Base-by-base conservation (phyloP, 2,888 invertebrate species). In the Acrobeloides nanus region DNA sequence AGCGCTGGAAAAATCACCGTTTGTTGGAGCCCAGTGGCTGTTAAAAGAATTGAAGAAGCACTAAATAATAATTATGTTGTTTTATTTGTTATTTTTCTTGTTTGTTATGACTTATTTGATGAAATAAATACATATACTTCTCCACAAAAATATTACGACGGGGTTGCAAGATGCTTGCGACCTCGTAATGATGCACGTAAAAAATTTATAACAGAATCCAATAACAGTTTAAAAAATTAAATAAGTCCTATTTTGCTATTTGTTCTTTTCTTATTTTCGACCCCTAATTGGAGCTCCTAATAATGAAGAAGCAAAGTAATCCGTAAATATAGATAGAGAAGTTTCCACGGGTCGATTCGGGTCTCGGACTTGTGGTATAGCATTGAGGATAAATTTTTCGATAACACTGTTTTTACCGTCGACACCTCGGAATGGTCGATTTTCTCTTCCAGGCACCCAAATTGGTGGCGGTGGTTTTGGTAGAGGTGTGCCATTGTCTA, bases 331-430 rank as follows among this genome's bases (percentile, higher is more conserved):
- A 27, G 63, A 64, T 17, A 61, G 29, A 27, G 61, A 51, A 25
- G 54, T 48, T 34, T 59, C 60, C 21, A 52, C 58, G 23, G 60
- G 60, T 26, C 37, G 41, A 27, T 45, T 40, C 20, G 60, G 63
- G 33, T 59, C 60, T 20, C 65, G 47, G 21, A 68, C 59, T 41
- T 60, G 60, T 6, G 68, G 68, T 21, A 68, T 58, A 21, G 64
- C 63, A 40, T 70, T 68, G 34, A 68, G 55, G 25, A 68, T 68
- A 57, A 68, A 68, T 52, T 70, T 67, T 48, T 68, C 68, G 47
- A 68, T 63, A 12, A 70, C 50, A 2, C 68, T 66, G 26, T 60
- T 60, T 2, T 56, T 57, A 26, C 55, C 53, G 21, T 58, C 53
- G 15, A 57, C 60, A 20, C 70, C 70, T 26, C 69, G 56, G 62